Conservation (phyloP, 2,797 vertebrate genomes). For the Melanotaenia trifasciata region DNA sequence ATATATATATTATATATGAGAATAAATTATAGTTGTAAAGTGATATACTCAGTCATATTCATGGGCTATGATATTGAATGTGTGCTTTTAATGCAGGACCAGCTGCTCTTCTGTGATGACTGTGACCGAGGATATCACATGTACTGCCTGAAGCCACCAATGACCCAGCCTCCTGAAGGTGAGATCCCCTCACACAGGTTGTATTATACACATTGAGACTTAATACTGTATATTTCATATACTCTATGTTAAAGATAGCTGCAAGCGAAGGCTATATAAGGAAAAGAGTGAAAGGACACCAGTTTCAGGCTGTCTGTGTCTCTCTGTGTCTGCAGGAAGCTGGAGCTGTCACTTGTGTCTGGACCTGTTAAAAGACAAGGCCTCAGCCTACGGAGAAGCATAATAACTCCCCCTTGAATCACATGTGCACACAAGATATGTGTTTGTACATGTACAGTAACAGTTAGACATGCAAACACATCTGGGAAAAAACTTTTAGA, state of each 20-base stretch:
- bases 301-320: slow-evolving; percentile 32
- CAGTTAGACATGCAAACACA: slow-evolving; percentile 37
- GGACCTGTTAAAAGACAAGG: slow-evolving; percentile 94
- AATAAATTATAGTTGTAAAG: not conserved
- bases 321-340: slow-evolving; percentile 84
- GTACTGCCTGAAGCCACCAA: slow-evolving; percentile 98
- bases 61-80: not conserved
- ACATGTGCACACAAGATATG: slow-evolving; percentile 19
- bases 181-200: slow-evolving; percentile 6
- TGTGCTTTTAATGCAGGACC: slow-evolving; percentile 84
- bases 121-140: slow-evolving; percentile 99
- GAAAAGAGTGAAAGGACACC: slow-evolving; percentile 16
- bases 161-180: slow-evolving; percentile 98
- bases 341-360: slow-evolving; percentile 99
- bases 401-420: slow-evolving; percentile 44
- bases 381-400: slow-evolving; percentile 87
- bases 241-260: slow-evolving; percentile 20
- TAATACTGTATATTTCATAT: slow-evolving; percentile 9
- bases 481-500: slow-evolving; percentile 14
- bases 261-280: slow-evolving; percentile 36
- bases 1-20: too few relatives aligned
- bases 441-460: slow-evolving; percentile 50
- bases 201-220: slow-evolving; percentile 17
- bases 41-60: not conserved
- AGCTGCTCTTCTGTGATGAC: slow-evolving; percentile 98